phyloP scores from a whole-genome alignment of 2,888 invertebrate genomes.

The Trypoxylon attenuatum region DNA sequence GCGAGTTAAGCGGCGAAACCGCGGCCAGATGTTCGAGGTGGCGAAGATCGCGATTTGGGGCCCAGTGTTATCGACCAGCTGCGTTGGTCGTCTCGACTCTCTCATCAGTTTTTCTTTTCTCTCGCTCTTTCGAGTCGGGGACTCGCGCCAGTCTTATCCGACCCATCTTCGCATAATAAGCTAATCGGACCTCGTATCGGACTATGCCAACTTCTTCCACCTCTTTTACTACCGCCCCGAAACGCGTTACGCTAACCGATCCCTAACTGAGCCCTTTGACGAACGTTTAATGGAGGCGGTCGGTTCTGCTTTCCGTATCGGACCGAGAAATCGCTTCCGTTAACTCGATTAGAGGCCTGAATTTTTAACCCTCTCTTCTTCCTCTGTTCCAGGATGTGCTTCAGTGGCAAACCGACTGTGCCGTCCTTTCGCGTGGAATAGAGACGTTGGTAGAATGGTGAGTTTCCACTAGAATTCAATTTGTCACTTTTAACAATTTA shows the following conservation, averaged over 20 bases:
- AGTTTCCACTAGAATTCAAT: too few relatives aligned
- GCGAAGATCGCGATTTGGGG: slow-evolving; percentile 55
- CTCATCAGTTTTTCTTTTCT: too few relatives aligned
- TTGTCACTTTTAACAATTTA: too few relatives aligned
- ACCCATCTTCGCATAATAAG: slow-evolving; percentile 66
- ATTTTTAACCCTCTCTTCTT: not conserved
- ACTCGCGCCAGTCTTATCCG: slow-evolving; percentile 64
- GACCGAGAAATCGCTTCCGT: slow-evolving; percentile 10
- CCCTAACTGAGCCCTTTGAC: not conserved
- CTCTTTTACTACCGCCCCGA: slow-evolving; percentile 3
- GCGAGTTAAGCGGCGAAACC: slow-evolving; percentile 70
- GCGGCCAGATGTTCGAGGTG: slow-evolving; percentile 68
- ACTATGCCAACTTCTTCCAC: slow-evolving; percentile 51
- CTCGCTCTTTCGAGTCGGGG: too few relatives aligned
- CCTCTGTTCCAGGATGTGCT: too few relatives aligned
- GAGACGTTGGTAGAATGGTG: too few relatives aligned
- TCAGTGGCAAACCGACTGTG: too few relatives aligned
- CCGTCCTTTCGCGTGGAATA: too few relatives aligned
- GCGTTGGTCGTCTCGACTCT: too few relatives aligned
- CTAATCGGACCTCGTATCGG: slow-evolving; percentile 66
- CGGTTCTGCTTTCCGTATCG: slow-evolving; percentile 19
- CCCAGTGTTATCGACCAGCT: too few relatives aligned
- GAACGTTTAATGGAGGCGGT: slow-evolving; percentile 2
- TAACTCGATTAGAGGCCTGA: slow-evolving; percentile 1
- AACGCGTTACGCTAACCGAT: slow-evolving; percentile 11